Evolutionary conservation across 2,113 vertebrate species (phyloP).

Genomic region (Odocoileus hemionus): DNA sequence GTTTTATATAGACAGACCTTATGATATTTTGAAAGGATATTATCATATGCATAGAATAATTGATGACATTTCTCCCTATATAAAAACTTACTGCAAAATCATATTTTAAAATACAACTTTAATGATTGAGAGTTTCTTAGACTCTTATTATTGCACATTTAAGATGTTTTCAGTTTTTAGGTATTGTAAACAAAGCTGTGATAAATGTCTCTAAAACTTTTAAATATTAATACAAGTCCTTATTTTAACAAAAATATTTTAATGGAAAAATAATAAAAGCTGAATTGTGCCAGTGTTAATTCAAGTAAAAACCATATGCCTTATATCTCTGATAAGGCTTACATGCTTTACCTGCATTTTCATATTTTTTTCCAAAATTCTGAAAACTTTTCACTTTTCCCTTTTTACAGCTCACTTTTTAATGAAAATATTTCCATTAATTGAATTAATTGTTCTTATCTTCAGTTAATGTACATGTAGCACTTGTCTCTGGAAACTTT

Average conservation of each 20-base stretch:
- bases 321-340: neutral
- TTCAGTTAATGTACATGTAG: neutral
- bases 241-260: neutral
- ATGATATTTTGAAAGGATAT: neutral
- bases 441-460: neutral
- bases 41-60: neutral
- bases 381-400: neutral
- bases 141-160: neutral
- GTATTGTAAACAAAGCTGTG: neutral
- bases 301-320: neutral
- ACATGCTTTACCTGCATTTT: neutral
- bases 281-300: neutral
- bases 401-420: neutral
- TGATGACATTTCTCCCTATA: neutral
- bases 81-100: neutral
- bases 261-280: neutral
- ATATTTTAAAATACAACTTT: neutral
- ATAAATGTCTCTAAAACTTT: neutral
- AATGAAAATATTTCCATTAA: neutral
- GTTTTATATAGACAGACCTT: neutral
- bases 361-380: neutral
- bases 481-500: neutral
- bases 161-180: neutral
- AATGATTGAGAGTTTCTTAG: neutral
- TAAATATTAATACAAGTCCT: neutral